phyloP scores from a whole-genome alignment of 2,113 vertebrate genomes.

The Lanius collurio region DNA sequence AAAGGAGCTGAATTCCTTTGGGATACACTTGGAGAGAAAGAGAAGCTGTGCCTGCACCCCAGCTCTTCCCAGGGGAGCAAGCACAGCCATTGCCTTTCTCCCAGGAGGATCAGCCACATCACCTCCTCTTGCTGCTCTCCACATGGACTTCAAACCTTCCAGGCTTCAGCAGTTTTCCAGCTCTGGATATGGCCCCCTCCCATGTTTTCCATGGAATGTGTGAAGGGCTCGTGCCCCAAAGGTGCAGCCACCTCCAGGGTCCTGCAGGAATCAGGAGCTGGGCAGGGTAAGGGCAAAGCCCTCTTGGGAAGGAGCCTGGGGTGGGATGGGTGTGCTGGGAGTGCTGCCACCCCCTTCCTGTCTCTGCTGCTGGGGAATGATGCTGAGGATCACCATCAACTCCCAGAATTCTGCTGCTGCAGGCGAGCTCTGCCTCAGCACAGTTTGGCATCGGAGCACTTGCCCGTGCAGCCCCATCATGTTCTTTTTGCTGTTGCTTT shows the following conservation, averaged over 20 bases:
- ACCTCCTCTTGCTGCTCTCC: background rate
- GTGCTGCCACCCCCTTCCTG: background rate
- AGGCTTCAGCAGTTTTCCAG: background rate
- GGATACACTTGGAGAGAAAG: background rate
- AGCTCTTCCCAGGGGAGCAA: background rate
- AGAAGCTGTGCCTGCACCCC: background rate
- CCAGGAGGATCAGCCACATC: background rate
- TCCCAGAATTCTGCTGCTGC: background rate
- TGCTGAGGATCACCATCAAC: background rate
- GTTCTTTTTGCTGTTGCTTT: background rate
- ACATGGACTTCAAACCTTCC: background rate
- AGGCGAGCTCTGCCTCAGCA: background rate
- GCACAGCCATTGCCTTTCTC: background rate
- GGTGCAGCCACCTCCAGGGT: background rate
- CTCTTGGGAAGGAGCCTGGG: background rate
- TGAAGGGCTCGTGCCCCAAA: background rate
- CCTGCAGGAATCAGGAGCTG: background rate
- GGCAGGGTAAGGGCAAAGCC: background rate
- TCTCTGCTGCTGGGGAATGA: background rate
- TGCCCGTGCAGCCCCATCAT: background rate
- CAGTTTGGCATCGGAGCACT: background rate
- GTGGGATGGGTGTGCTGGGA: background rate
- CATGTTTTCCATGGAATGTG: fast-evolving
- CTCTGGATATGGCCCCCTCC: fast-evolving
- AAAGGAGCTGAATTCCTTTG: background rate